Base-by-base conservation (phyloP, 2,113 vertebrate genomes). In the Chaetodon auriga region DNA sequence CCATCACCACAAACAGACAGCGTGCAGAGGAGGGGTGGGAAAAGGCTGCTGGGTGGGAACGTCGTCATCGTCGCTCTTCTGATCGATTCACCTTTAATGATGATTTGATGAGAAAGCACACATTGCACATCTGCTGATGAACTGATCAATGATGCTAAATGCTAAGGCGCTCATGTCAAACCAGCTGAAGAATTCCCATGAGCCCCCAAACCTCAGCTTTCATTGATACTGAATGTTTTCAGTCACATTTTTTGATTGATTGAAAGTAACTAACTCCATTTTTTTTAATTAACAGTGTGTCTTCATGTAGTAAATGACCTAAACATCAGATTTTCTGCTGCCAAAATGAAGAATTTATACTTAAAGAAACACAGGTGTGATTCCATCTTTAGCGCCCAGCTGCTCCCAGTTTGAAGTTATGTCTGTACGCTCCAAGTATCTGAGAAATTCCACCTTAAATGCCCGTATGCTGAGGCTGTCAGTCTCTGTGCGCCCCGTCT, bases 1-100 rank as follows among this genome's bases (percentile, higher is more conserved):
- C 69, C 76, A 75, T 90, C 64, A 66, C 14, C 54, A 38, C 87
- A 74, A 78, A 62, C 80, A 78, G 18, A 91, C n/a, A 78, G 86
- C 30, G 3, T 18, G 1, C 45, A 79, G 74, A 38, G 19, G 58
- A 80, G n/a, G 54, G 78, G 49, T 86, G 86, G 87, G 78, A 89
- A 90, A 30, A 30, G 30, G 30, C 30, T 30, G 30, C 30, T 30
- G 30, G 30, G 30, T 30, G 30, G 30, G 30, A 30, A 30, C 30
- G 30, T 30, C 30, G 30, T 30, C 30, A 30, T 4, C 18, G 35
- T 38, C 30, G 35, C 14, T 36, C 58, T 8, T 60, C 15, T n/a
- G 16, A 35, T 15, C 7, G 3, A 21, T 38, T 62, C 1, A 19
- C 36, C 5, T 25, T 57, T 57, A 57, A 13, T 55, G 54, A 13